phyloP scores from a whole-genome alignment of 1,140 invertebrate genomes.

The Drosophila pandora region DNA sequence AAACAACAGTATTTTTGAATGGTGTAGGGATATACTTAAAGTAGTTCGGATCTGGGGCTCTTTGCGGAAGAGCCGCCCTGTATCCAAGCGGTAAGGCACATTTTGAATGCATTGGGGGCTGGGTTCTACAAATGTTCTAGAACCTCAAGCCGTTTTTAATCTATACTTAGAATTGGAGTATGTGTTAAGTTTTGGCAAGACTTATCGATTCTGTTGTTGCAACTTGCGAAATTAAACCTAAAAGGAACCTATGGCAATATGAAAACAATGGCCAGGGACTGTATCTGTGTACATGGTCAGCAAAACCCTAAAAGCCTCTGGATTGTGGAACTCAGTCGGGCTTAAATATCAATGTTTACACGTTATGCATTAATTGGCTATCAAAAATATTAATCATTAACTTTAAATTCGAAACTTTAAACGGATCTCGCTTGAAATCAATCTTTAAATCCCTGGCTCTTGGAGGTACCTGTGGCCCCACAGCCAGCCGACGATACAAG shows the following conservation, averaged over 20 bases:
- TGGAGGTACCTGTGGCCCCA: constrained; percentile 15
- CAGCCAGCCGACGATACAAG: constrained; percentile 4
- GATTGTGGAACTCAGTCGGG: background rate
- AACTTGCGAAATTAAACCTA: constrained; percentile 47
- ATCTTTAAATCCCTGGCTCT: background rate
- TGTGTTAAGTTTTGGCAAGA: constrained; percentile 79
- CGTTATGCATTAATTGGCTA: background rate
- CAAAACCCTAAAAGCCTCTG: constrained; percentile 1
- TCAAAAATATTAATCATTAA: background rate
- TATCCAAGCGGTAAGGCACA: constrained; percentile 66
- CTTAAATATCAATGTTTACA: background rate
- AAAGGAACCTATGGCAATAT: constrained; percentile 72
- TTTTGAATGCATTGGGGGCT: constrained; percentile 73
- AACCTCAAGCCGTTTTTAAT: constrained; percentile 12
- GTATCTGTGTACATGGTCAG: background rate
- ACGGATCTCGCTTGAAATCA: background rate
- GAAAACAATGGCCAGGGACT: constrained; percentile 25
- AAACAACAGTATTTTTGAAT: constrained; percentile 67
- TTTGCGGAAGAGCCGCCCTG: background rate
- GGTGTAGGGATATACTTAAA: background rate
- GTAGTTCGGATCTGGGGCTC: constrained; percentile 9
- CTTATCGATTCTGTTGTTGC: constrained; percentile 78
- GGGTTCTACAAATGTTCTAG: background rate
- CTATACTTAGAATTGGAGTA: constrained; percentile 45
- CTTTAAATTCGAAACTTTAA: background rate